Evolutionary conservation across 2,888 invertebrate genomes (phyloP), one percentile per base, ranked within the genome.

Genomic region (Mellilla xanthometata): DNA sequence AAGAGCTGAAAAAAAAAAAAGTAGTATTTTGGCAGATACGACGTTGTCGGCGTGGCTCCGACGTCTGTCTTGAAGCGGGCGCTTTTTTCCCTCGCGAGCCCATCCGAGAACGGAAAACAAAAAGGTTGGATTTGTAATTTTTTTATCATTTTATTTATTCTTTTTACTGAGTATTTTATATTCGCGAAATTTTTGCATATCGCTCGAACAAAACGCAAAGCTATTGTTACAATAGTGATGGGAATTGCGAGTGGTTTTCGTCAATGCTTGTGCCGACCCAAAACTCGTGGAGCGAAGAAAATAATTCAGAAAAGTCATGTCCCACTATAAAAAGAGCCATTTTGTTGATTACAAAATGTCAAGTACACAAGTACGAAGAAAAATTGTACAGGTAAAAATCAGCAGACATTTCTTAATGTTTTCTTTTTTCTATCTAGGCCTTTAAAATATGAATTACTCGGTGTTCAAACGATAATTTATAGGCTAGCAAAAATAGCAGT

Each of bases 91-190:
- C 81, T 78, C 79, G 78, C 80, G 80, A 84, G 81, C 88, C 87
- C 83, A 81, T 81, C 85, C 83, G 81, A 79, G 76, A 78, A 70
- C 76, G 77, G 79, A 72, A 85, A 87, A 88, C 87, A 88, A 89
- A 89, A 89, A 87, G 83, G 78, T 77, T 76, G 86, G 86, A 88
- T 87, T 89, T 88, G 81, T 87, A 82, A 51, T 77, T 78, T 52
- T 81, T 84, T 84, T 86, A 81, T 85, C 81, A 81, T 85, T 86
- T 88, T 87, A 83, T 88, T 87, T 88, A 85, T 86, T 81, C 72
- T 75, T 77, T 78, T 79, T 81, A 79, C 81, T 77, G 69, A 71
- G 65, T 76, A 71, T 80, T 84, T 84, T 81, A 79, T 81, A 78
- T 76, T 74, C 69, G 48, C 56, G 74, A 84, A 81, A 81, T 81